These are phyloP conservation scores for Apocheima hispidaria DNA, from an alignment of 2,888 invertebrate genomes.

Conservation along the genomic window DNA sequence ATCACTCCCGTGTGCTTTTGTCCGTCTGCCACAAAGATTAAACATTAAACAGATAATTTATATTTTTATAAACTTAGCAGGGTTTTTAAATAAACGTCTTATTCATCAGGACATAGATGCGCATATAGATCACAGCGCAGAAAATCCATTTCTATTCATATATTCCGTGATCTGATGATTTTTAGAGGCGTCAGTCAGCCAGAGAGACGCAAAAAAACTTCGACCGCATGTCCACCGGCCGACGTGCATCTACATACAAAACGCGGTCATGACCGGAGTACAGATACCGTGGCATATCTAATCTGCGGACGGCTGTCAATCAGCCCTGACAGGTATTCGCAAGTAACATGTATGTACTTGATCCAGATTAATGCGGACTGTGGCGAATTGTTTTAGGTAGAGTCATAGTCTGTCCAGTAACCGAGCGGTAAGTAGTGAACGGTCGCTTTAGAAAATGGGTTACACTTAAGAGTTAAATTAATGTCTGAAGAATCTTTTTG, in stretches of 20 bases:
- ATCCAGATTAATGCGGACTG: slow-evolving; percentile 17
- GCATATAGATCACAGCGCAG: slow-evolving; percentile 50
- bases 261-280: slow-evolving; percentile 69
- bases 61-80: neutral
- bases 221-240: slow-evolving; percentile 54
- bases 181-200: slow-evolving; percentile 58
- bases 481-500: slow-evolving; percentile 8
- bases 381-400: slow-evolving; percentile 35
- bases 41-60: too few relatives aligned
- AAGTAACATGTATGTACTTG: slow-evolving; percentile 59
- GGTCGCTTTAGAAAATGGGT: slow-evolving; percentile 9
- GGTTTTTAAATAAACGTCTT: neutral
- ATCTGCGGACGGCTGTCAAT: slow-evolving; percentile 76
- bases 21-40: too few relatives aligned
- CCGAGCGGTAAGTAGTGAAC: slow-evolving; percentile 22
- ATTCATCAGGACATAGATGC: slow-evolving; percentile 12
- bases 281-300: slow-evolving; percentile 80
- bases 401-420: slow-evolving; percentile 17
- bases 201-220: slow-evolving; percentile 59
- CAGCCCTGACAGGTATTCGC: slow-evolving; percentile 66
- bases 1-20: too few relatives aligned
- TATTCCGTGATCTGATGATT: slow-evolving; percentile 56
- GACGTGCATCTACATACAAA: slow-evolving; percentile 79
- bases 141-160: slow-evolving; percentile 57
- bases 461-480: too few relatives aligned